phyloP scores from a whole-genome alignment of 2,113 vertebrate genomes.

The Xiphias gladius region DNA sequence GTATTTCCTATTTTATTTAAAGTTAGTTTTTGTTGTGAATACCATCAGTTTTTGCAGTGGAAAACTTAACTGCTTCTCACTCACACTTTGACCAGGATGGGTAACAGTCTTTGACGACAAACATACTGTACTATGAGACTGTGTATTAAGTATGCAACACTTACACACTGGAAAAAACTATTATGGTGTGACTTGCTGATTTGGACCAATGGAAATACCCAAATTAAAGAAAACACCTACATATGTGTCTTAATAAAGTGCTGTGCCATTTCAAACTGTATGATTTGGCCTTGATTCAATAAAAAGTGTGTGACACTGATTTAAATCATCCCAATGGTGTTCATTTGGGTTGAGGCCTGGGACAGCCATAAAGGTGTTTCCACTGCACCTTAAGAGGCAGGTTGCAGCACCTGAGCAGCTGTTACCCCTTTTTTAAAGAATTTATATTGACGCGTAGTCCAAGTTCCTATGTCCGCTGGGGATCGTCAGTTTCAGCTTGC shows the following conservation, averaged over 20 bases:
- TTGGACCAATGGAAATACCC: conserved; percentile 40
- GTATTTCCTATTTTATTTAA: not conserved
- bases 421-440: conserved; percentile 60
- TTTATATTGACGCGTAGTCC: conserved; percentile 65
- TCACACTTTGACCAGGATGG: conserved; percentile 11
- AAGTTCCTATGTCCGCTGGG: conserved; percentile 47
- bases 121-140: conserved; percentile 7
- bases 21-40: too few species aligned
- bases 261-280: conserved; percentile 37
- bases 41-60: not conserved
- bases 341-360: conserved; percentile 40
- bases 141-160: conserved; percentile 21
- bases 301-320: conserved; percentile 44
- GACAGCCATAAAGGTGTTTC: conserved; percentile 50
- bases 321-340: conserved; percentile 31
- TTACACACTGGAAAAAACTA: conserved; percentile 51
- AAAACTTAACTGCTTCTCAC: not conserved
- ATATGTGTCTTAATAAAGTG: conserved; percentile 50
- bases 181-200: conserved; percentile 12
- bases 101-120: not conserved
- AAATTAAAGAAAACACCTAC: conserved; percentile 64
- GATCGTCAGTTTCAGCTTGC: conserved; percentile 54
- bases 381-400: conserved; percentile 41
- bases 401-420: conserved; percentile 66
- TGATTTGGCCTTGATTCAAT: conserved; percentile 41